Evolutionary conservation across 2,113 vertebrate species (phyloP), one percentile per base, ranked within the genome.

Genomic region (Anhinga anhinga): DNA sequence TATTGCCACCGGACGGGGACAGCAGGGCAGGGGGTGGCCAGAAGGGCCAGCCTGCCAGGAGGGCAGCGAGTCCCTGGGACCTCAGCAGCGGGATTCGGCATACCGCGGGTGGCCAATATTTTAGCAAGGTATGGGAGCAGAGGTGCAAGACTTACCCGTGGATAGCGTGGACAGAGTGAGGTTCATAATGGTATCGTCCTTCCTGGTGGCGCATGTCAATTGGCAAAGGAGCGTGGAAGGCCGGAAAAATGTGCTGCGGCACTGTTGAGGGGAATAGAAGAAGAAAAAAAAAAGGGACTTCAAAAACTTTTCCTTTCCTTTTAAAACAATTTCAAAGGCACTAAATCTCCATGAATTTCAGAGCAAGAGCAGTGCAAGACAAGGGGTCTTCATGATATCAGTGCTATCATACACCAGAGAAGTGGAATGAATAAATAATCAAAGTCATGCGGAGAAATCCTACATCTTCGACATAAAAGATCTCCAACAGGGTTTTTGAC

Each of bases 201-300:
- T 99, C 99, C 44, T 99, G 99, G 98, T 99, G 99, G 90, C 99
- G 98, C 98, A 99, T 98, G 98, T 99, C 99, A 95, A 99, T 98
- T 5, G 99, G 99, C 73, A 99, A 99, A 63, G 99, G 99, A 15
- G 99, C 98, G 88, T 99, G 99, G 97, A 99, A 99, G 13, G 99
- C 98, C 2, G 99, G 99, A 98, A 99, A 99, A 96, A 99, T 98
- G 91, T 99, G 99, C 90, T 99, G 99, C 27, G 98, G 98, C 97
- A 98, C 99, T 99, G 99, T 15, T 67, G 95, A 95, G 88, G 63
- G 93, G 63, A 94, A 94, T 86, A 96, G 83, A 97, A 97, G 93
- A 96, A 80, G 20, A 91, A 69, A 70, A 86, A 97, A 93, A 98
- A 97, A 96, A 96, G 94, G 97, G 97, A 97, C 97, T 98, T 98